Percentiles rank a stretch among this genome's conserved stretches.
Evolutionary conservation across 2,797 vertebrate species (phyloP).

Genomic region (Chiloscyllium punctatum): DNA sequence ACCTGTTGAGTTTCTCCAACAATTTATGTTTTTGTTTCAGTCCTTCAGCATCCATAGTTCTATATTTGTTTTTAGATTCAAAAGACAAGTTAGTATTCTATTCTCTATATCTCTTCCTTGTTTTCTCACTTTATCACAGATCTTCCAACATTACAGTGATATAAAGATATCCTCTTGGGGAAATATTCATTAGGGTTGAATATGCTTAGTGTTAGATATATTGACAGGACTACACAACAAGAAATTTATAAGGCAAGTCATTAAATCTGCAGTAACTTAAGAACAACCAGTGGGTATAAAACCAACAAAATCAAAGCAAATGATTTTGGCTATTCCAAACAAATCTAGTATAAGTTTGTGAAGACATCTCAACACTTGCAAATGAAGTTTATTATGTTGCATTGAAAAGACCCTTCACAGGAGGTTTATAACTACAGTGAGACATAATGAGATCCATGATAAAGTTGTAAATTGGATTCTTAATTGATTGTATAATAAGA

Average conservation of each 20-base stretch:
- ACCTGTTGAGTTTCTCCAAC: too few species aligned
- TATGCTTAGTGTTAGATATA: not conserved
- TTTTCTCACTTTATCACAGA: not conserved
- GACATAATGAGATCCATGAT: not conserved
- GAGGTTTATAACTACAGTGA: not conserved
- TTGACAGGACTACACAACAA: not conserved
- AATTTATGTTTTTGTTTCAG: too few species aligned
- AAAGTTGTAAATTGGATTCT: constrained; percentile 27
- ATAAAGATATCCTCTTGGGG: not conserved
- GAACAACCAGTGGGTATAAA: not conserved
- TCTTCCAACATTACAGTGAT: not conserved
- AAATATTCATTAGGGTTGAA: constrained; percentile 4
- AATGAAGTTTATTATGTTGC: not conserved
- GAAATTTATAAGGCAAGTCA: not conserved
- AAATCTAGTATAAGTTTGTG: not conserved
- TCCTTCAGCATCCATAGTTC: too few species aligned
- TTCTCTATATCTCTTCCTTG: not conserved
- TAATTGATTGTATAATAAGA: constrained; percentile 3
- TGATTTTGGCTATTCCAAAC: not conserved
- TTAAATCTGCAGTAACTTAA: not conserved
- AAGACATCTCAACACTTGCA: too few species aligned
- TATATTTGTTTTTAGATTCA: not conserved
- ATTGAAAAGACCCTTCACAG: not conserved
- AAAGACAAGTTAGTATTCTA: not conserved
- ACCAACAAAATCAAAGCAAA: not conserved